Conservation (phyloP, 1,140 invertebrate genomes). For the Oryzaephilus surinamensis region DNA sequence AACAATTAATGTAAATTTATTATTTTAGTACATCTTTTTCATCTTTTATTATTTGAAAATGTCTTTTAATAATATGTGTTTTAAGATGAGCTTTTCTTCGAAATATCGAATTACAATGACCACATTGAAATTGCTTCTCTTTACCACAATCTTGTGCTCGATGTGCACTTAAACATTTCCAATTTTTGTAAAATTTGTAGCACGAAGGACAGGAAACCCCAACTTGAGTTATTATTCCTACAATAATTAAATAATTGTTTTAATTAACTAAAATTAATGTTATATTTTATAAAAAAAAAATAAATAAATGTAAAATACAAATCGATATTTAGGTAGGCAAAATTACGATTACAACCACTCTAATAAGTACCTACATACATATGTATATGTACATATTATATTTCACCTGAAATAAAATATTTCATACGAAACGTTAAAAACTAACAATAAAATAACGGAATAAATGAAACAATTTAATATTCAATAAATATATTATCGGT, state of each 20-base stretch:
- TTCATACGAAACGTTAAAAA: not conserved
- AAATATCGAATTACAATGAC: constrained; percentile 7
- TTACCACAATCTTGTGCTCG: constrained; percentile 15
- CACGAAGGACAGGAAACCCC: constrained; percentile 12
- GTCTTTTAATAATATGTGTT: constrained; percentile 4
- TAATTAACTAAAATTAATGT: too few relatives aligned
- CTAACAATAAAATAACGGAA: not conserved
- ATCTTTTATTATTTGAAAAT: not conserved
- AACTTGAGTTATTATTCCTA: too few relatives aligned
- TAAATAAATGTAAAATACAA: constrained; percentile 1
- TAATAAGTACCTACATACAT: too few relatives aligned
- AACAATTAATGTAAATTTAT: too few relatives aligned
- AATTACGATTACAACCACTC: too few relatives aligned
- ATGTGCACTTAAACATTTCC: constrained; percentile 14
- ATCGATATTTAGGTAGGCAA: too few relatives aligned
- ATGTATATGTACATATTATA: too few relatives aligned
- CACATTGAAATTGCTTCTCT: constrained; percentile 10
- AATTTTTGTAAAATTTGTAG: constrained; percentile 13
- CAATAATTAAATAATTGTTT: too few relatives aligned
- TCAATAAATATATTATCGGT: not conserved
- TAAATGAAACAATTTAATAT: not conserved
- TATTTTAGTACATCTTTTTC: too few relatives aligned
- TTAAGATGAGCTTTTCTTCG: constrained; percentile 9
- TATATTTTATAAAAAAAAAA: constrained; percentile 2
- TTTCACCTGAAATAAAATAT: too few relatives aligned